These are phyloP conservation scores for Semotilus atromaculatus DNA, from an alignment of 2,797 vertebrate species.

Conservation along the genomic window DNA sequence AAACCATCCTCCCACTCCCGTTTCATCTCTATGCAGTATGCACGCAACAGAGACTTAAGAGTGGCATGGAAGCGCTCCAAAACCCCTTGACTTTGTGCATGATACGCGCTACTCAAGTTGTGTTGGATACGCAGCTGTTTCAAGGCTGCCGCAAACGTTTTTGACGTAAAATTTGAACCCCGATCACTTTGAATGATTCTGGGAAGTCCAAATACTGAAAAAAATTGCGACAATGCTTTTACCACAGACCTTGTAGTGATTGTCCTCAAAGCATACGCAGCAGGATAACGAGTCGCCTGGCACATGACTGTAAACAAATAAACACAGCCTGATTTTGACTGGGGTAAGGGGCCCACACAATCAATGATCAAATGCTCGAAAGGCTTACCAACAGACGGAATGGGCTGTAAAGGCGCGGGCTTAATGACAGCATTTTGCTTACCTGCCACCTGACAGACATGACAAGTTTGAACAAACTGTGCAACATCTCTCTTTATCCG, in stretches of 20 bases:
- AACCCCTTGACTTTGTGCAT: slow-evolving; percentile 20
- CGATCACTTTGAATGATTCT: slow-evolving; percentile 12
- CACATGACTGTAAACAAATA: too few relatives aligned
- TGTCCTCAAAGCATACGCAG: background rate
- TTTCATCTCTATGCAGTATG: background rate
- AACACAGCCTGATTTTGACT: too few relatives aligned
- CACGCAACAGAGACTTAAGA: background rate
- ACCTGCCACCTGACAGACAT: too few relatives aligned
- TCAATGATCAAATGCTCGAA: too few relatives aligned
- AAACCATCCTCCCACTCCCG: background rate
- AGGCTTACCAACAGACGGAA: too few relatives aligned
- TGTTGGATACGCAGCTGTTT: slow-evolving; percentile 32
- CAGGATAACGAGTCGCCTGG: too few relatives aligned
- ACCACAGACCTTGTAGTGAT: background rate
- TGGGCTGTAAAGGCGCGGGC: too few relatives aligned
- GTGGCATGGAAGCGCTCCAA: slow-evolving; percentile 17
- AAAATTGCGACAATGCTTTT: background rate
- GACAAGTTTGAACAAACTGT: too few relatives aligned
- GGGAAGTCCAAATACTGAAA: background rate
- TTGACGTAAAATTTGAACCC: slow-evolving; percentile 31
- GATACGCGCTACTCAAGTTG: background rate
- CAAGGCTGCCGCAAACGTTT: slow-evolving; percentile 1
- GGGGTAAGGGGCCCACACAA: too few relatives aligned
- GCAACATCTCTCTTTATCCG: too few relatives aligned
- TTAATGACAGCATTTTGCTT: too few relatives aligned